phyloP scores from a whole-genome alignment of 2,797 vertebrate species.

The Pipistrellus kuhlii region DNA sequence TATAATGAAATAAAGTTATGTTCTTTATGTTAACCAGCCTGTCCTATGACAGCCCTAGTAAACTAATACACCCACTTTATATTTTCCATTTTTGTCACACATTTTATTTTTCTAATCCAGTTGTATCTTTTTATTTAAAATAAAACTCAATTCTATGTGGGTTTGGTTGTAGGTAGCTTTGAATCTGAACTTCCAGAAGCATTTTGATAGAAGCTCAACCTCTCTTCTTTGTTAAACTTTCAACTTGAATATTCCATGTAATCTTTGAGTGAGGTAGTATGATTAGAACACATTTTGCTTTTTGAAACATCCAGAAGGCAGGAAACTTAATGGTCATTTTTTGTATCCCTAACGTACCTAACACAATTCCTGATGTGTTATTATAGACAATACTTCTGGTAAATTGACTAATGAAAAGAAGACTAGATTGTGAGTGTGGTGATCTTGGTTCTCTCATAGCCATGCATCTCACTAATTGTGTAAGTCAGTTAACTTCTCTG shows the following conservation, averaged over 20 bases:
- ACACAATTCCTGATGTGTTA: not conserved
- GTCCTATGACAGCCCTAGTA: not conserved
- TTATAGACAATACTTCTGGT: conserved; percentile 11
- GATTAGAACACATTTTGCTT: conserved; percentile 7
- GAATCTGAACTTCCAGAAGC: not conserved
- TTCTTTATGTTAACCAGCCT: not conserved
- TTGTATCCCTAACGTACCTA: not conserved
- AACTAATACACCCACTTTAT: not conserved
- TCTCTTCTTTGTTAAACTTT: conserved; percentile 3
- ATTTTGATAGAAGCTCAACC: not conserved
- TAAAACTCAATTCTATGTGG: not conserved
- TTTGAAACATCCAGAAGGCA: not conserved
- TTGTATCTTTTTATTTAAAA: conserved; percentile 6
- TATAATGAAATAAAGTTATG: not conserved
- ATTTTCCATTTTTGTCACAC: not conserved
- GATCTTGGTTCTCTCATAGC: not conserved
- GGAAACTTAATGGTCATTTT: not conserved
- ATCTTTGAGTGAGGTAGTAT: not conserved
- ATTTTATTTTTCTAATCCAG: not conserved
- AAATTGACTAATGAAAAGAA: not conserved
- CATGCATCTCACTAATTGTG: not conserved
- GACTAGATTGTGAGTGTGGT: not conserved
- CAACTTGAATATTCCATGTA: not conserved
- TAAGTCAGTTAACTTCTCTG: not conserved
- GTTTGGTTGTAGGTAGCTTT: not conserved